A percentile compares a stretch with the other conserved stretches of the same genome.
Evolutionary conservation across 2,113 vertebrate species (phyloP).

Genomic region (Brachypodius melanocephalos): DNA sequence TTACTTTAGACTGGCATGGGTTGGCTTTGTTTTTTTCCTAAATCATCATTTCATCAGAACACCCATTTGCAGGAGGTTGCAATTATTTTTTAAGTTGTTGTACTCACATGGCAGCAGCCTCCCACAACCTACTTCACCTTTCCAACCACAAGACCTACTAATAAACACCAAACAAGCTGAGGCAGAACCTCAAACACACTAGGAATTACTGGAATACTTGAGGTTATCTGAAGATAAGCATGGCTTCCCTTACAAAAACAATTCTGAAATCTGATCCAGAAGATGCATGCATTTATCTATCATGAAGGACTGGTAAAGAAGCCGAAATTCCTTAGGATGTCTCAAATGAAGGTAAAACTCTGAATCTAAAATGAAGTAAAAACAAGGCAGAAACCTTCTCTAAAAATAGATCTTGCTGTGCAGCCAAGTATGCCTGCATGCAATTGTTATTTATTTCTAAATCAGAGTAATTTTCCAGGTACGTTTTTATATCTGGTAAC

Average conservation of each 20-base stretch:
- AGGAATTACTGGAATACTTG: constrained; percentile 11
- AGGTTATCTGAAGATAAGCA: neutral
- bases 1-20: neutral
- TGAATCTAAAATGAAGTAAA: neutral
- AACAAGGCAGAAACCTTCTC: neutral
- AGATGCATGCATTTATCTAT: neutral
- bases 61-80: neutral
- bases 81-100: neutral
- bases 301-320: neutral
- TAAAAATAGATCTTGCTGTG: neutral
- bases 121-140: neutral
- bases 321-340: neutral
- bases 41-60: neutral
- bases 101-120: neutral
- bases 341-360: constrained; percentile 10
- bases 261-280: constrained; percentile 34
- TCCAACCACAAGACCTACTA: neutral
- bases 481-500: neutral
- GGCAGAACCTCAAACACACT: neutral
- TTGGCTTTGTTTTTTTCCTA: neutral
- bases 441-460: constrained; percentile 33
- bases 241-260: neutral
- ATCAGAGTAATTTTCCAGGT: neutral
- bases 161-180: constrained; percentile 14
- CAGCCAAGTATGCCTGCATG: neutral